Conservation (phyloP, 2,888 invertebrate species). For the Tridacna gigas region DNA sequence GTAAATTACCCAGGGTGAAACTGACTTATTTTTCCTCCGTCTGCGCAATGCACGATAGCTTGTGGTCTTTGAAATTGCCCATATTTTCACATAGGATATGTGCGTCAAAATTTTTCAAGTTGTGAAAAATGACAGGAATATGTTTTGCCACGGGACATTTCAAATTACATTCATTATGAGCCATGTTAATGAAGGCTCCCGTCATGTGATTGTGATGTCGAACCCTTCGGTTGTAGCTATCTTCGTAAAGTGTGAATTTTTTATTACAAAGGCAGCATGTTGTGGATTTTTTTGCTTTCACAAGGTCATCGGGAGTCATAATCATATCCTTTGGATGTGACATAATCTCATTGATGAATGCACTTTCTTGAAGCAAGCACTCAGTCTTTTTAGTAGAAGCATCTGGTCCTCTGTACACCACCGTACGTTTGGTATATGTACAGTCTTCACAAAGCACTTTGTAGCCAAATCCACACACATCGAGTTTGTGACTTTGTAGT, state of each 20-base stretch:
- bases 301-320: slow-evolving; percentile 4
- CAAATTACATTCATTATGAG: slow-evolving; percentile 41
- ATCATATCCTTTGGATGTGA: slow-evolving; percentile 28
- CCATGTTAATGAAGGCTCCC: slow-evolving; percentile 34
- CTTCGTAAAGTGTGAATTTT: not conserved
- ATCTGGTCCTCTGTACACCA: slow-evolving; percentile 26
- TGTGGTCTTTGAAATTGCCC: slow-evolving; percentile 20
- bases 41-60: slow-evolving; percentile 29
- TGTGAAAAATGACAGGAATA: slow-evolving; percentile 39
- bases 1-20: slow-evolving; percentile 21
- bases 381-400: slow-evolving; percentile 13
- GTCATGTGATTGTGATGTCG: slow-evolving; percentile 50
- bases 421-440: slow-evolving; percentile 19
- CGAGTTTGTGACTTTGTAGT: slow-evolving; percentile 12
- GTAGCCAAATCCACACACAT: slow-evolving; percentile 34
- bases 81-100: slow-evolving; percentile 37
- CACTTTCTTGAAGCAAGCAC: slow-evolving; percentile 25
- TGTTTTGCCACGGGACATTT: slow-evolving; percentile 31
- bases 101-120: no score
- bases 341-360: slow-evolving; percentile 36
- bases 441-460: slow-evolving; percentile 21
- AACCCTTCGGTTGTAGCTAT: slow-evolving; percentile 4
- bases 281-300: slow-evolving; percentile 52
- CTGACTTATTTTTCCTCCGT: slow-evolving; percentile 28
- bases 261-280: slow-evolving; percentile 23